Percentiles rank a stretch among this genome's conserved stretches.
Conservation (phyloP, 2,888 invertebrate species). For the Tenthredo notha region DNA sequence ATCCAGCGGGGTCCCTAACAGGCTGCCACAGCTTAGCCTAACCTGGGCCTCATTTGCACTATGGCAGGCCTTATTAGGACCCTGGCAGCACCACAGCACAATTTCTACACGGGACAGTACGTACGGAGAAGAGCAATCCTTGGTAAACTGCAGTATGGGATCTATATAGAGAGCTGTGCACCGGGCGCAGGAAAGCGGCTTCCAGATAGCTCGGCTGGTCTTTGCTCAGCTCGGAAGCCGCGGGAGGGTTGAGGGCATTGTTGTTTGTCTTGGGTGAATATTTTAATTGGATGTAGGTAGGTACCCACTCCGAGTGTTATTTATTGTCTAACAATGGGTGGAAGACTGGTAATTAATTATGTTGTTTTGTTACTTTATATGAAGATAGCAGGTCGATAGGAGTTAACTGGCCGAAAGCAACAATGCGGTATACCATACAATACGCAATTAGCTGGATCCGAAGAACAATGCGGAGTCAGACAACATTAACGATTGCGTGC, state of each 20-base stretch:
- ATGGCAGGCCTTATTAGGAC: no score
- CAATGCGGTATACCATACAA: slow-evolving; percentile 72
- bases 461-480: slow-evolving; percentile 71
- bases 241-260: slow-evolving; percentile 67
- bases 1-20: no score
- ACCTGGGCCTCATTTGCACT: no score
- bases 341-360: slow-evolving; percentile 78
- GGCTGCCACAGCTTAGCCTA: no score
- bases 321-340: slow-evolving; percentile 77
- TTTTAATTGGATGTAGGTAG: slow-evolving; percentile 75
- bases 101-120: no score
- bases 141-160: slow-evolving; percentile 16
- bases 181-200: neutral
- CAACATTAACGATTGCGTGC: slow-evolving; percentile 65
- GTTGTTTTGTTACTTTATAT: slow-evolving; percentile 77
- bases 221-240: slow-evolving; percentile 46
- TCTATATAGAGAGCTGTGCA: neutral
- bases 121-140: slow-evolving; percentile 3
- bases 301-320: slow-evolving; percentile 71
- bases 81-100: no score
- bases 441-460: slow-evolving; percentile 75
- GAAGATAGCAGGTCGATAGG: slow-evolving; percentile 77
- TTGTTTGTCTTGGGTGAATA: slow-evolving; percentile 78
- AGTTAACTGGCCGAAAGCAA: slow-evolving; percentile 72
- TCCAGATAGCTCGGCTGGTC: neutral